Evolutionary conservation across 2,797 vertebrate species (phyloP), one percentile per base, ranked within the genome.

Genomic region (Ctenopoma kingsleyae): DNA sequence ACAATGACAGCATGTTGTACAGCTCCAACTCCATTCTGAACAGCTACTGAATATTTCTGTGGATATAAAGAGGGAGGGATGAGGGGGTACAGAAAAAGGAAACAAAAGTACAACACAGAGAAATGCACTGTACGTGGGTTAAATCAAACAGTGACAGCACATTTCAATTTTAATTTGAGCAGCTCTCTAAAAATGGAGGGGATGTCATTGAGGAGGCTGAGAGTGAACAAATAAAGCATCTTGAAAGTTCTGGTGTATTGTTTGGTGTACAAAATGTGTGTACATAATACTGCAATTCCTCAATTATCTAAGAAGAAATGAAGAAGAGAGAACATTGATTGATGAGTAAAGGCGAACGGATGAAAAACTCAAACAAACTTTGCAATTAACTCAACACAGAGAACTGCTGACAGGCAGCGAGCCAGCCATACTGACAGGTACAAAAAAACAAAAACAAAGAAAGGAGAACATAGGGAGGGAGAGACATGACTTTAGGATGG

Each of bases 401-500:
- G 55, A 55, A 58, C 19, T 49, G 56, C 38, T 74, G 77, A 73
- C 82, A 81, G 76, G 46, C 65, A 57, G 38, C 35, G 52, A 81
- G 74, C 60, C 65, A 82, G 72, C 76, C 66, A 60, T 66, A 79
- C 57, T 75, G 87, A 80, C 78, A 73, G 66, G 58, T 71, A 44
- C 0, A 50, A 62, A 78, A 80, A n/a, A 23, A 11, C 46, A 30
- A 17, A 23, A 55, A 71, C 8, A 62, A 76, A 67, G 53, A 76
- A 55, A 50, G 46, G 25, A 52, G 44, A 48, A 52, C 3, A 4
- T 40, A 49, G 36, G 46, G 59, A 81, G 69, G 65, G 49, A 81
- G 60, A 59, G 46, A 67, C 53, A 48, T 75, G 75, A 87, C 82
- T 81, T 75, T 60, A 85, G 65, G 81, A 93, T 80, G 87, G 89